Percentiles rank a stretch among this genome's conserved stretches.
Evolutionary conservation across 2,797 vertebrate genomes (phyloP).

Genomic region (Channa striata): DNA sequence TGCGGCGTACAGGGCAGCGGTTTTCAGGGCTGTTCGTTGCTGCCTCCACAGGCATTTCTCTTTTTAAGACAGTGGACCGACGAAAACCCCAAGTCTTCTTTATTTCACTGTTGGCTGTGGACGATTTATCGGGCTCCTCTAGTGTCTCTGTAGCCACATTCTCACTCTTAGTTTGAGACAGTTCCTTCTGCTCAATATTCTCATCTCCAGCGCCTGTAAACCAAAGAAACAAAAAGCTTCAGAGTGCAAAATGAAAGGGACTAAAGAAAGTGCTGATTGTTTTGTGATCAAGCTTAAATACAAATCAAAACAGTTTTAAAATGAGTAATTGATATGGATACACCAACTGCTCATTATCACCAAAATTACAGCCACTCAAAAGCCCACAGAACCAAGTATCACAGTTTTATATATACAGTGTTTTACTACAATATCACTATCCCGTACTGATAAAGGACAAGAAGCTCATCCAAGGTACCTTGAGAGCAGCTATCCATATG

Average conservation of each 20-base stretch:
- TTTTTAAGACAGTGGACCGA: conserved; percentile 92
- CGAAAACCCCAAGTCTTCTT: conserved; percentile 95
- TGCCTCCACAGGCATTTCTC: conserved; percentile 89
- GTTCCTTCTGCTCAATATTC: conserved; percentile 31
- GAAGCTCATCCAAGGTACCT: conserved; percentile 85
- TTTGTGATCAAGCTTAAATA: conserved; percentile 6
- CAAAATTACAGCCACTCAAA: conserved; percentile 14
- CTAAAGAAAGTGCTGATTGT: neutral
- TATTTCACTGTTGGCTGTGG: conserved; percentile 88
- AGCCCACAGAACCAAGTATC: conserved; percentile 19
- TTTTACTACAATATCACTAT: conserved; percentile 10
- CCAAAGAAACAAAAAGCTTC: conserved; percentile 25
- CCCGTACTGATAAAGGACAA: conserved; percentile 54
- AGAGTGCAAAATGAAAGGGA: neutral
- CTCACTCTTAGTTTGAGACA: conserved; percentile 53
- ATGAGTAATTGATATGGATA: neutral
- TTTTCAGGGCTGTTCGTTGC: conserved; percentile 83
- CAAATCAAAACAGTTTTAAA: neutral
- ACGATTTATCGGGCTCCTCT: conserved; percentile 70
- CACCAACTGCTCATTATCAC: conserved; percentile 5
- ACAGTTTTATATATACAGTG: conserved; percentile 15
- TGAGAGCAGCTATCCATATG: conserved; percentile 87
- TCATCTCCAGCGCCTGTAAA: conserved; percentile 51
- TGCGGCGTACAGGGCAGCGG: conserved; percentile 90
- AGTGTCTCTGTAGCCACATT: conserved; percentile 62